Conservation (phyloP, 2,888 invertebrate species). For the Euclidia mi region DNA sequence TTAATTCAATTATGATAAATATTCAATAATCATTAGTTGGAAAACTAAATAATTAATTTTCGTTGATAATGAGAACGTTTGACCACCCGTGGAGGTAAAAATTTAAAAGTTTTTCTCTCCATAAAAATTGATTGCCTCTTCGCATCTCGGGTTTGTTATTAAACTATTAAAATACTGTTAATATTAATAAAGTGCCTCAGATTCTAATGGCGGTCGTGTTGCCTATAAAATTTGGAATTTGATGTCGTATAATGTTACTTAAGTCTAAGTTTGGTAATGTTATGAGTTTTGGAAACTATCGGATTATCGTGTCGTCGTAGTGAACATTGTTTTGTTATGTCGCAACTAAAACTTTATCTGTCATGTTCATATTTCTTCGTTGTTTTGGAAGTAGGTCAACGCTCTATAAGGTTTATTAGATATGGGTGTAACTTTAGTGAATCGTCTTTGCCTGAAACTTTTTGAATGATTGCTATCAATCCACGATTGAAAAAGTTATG, state of each 20-base stretch:
- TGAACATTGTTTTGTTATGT: conserved; percentile 45
- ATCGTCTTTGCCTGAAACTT: background rate
- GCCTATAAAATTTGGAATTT: conserved; percentile 65
- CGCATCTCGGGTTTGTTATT: conserved; percentile 70
- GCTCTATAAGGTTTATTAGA: background rate
- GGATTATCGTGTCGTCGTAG: conserved; percentile 40
- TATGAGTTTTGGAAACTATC: conserved; percentile 38
- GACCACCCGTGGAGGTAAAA: conserved; percentile 78
- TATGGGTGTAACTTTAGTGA: too few relatives aligned
- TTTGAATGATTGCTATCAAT: background rate
- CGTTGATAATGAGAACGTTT: conserved; percentile 27
- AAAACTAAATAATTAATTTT: conserved; percentile 50
- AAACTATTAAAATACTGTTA: conserved; percentile 76
- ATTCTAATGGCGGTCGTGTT: conserved; percentile 59
- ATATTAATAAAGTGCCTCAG: conserved; percentile 70
- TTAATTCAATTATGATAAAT: conserved; percentile 36
- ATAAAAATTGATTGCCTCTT: conserved; percentile 81
- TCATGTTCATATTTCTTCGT: conserved; percentile 27
- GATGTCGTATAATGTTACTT: conserved; percentile 33
- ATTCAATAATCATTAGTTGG: conserved; percentile 45
- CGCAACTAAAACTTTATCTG: conserved; percentile 29
- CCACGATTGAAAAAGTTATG: too few relatives aligned
- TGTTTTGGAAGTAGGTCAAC: background rate
- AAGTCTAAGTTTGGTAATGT: conserved; percentile 32
- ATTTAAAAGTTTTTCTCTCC: conserved; percentile 69